These are phyloP conservation scores for Gorsachius goisagi DNA, from an alignment of 2,113 vertebrate genomes.

Conservation along the genomic window DNA sequence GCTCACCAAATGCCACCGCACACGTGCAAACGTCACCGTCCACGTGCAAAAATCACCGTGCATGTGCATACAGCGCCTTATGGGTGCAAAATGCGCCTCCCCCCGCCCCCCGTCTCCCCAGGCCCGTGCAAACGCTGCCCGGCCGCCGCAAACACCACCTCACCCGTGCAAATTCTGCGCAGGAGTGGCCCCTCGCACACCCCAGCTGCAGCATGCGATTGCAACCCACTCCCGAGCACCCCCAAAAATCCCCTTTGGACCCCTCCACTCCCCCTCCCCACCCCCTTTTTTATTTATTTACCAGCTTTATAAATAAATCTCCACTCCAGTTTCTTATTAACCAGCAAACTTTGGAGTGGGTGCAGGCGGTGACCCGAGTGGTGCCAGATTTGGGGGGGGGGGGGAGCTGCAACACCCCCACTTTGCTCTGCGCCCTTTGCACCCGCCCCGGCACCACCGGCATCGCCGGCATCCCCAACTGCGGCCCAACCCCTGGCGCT, in stretches of 20 bases:
- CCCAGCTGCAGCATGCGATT: too few relatives aligned
- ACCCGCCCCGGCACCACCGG: background rate
- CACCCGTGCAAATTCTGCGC: background rate
- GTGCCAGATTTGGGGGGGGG: background rate
- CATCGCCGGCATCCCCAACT: background rate
- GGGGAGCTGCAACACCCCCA: background rate
- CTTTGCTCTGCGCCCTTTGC: background rate
- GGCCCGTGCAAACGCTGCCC: background rate
- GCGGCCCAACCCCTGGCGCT: background rate
- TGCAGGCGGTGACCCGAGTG: fast-evolving
- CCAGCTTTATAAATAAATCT: background rate
- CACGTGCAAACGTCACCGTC: too few relatives aligned
- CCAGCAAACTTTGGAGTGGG: background rate
- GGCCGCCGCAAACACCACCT: background rate
- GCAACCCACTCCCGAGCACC: too few relatives aligned
- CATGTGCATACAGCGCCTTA: too few relatives aligned
- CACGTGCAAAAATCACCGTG: background rate
- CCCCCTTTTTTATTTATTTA: background rate
- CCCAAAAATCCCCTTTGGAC: background rate
- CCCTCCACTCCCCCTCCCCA: background rate
- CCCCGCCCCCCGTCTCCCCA: too few relatives aligned
- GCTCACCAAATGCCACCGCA: too few relatives aligned
- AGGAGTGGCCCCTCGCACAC: background rate
- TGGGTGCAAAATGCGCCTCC: too few relatives aligned
- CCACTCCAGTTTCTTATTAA: background rate